Conservation (phyloP, 2,888 invertebrate genomes). For the Nomada ruficornis region DNA sequence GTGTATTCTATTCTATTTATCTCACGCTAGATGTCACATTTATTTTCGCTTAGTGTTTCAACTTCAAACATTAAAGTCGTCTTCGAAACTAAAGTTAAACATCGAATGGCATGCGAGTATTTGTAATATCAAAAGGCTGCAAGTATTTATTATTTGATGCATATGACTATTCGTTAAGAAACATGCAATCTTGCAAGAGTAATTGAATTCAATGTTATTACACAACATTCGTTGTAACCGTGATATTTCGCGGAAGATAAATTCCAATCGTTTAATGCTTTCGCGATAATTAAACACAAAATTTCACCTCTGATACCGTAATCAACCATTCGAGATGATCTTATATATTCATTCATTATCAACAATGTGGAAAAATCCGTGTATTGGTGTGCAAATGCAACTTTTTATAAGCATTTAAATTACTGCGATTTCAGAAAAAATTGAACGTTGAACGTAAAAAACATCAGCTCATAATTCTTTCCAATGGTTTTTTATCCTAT, state of each 20-base stretch:
- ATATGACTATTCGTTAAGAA: neutral
- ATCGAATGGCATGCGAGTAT: neutral
- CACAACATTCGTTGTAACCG: neutral
- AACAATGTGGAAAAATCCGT: too few species aligned
- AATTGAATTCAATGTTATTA: neutral
- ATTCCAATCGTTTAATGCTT: constrained; percentile 1
- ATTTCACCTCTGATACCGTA: neutral
- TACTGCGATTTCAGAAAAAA: too few species aligned
- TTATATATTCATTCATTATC: too few species aligned
- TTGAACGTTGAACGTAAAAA: too few species aligned
- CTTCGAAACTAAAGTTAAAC: too few species aligned
- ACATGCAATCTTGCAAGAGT: neutral
- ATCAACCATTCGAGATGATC: neutral
- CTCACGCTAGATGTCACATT: neutral
- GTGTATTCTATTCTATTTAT: neutral
- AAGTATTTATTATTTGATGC: neutral
- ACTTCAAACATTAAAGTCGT: too few species aligned
- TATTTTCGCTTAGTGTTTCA: neutral
- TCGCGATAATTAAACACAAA: neutral
- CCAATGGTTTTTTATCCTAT: neutral
- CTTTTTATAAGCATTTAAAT: too few species aligned
- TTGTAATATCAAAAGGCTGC: neutral
- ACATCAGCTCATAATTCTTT: too few species aligned
- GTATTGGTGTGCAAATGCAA: too few species aligned
- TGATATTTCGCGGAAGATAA: neutral